A percentile compares a stretch with the other conserved stretches of the same genome.
phyloP scores from a whole-genome alignment of 2,888 invertebrate genomes.

The Rhimphoctona megacephalus region DNA sequence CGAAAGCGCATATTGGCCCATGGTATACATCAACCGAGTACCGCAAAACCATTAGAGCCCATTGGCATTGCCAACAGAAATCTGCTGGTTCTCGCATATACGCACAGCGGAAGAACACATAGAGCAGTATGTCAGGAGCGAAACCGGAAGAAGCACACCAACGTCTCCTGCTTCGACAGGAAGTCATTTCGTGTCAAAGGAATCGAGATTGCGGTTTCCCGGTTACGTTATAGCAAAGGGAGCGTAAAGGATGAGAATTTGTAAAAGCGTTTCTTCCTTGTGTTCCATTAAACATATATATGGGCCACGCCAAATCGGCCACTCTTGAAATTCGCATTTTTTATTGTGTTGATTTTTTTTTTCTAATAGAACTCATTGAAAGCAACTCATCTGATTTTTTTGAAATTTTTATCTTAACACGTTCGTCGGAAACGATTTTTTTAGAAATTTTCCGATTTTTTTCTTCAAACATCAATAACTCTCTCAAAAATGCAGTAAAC shows the following conservation, averaged over 20 bases:
- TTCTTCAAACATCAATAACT: too few species aligned
- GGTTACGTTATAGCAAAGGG: slow-evolving; percentile 7
- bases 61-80: background rate
- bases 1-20: slow-evolving; percentile 45
- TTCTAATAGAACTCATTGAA: too few species aligned
- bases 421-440: too few species aligned
- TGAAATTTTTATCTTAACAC: too few species aligned
- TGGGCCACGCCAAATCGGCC: too few species aligned
- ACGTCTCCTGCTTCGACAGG: slow-evolving; percentile 53
- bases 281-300: background rate
- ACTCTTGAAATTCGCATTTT: too few species aligned
- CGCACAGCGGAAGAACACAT: background rate
- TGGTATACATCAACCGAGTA: background rate
- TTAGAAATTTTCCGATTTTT: too few species aligned
- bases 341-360: too few species aligned
- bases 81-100: background rate
- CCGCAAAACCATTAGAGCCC: slow-evolving; percentile 21
- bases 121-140: background rate
- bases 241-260: slow-evolving; percentile 6
- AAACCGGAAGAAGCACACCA: slow-evolving; percentile 46
- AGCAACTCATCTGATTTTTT: too few species aligned
- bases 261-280: slow-evolving; percentile 2
- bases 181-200: slow-evolving; percentile 67
- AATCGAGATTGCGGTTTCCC: slow-evolving; percentile 61
- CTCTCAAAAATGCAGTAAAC: too few species aligned